These are phyloP conservation scores for Erpetoichthys calabaricus DNA, from an alignment of 2,797 vertebrate genomes.

Conservation along the genomic window DNA sequence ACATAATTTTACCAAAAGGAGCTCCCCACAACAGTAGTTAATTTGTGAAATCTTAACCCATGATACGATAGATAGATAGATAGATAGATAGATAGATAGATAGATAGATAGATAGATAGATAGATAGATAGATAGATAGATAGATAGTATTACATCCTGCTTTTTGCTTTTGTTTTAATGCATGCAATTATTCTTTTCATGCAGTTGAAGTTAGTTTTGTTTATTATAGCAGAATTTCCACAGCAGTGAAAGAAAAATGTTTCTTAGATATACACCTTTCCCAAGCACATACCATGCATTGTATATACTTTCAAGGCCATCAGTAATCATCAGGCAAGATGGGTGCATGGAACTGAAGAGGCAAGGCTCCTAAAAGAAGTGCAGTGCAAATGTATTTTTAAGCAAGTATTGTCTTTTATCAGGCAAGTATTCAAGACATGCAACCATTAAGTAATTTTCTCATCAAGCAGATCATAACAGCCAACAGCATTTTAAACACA, in stretches of 20 bases:
- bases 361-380: slow-evolving; percentile 37
- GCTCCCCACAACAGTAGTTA: no score
- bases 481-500: no score
- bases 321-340: slow-evolving; percentile 37
- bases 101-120: neutral
- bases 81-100: neutral
- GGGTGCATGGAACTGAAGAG: slow-evolving; percentile 39
- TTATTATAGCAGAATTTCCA: no score
- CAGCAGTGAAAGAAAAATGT: no score
- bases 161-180: no score
- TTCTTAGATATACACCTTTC: neutral
- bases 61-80: neutral
- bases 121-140: neutral
- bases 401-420: slow-evolving; percentile 5
- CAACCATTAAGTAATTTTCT: neutral
- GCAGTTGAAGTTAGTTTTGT: no score
- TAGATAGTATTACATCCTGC: no score
- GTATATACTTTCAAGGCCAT: slow-evolving; percentile 27
- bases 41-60: neutral
- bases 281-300: slow-evolving; percentile 44
- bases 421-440: neutral
- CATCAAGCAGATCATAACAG: no score
- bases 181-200: no score
- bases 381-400: slow-evolving; percentile 32
- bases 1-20: no score